Percentiles rank a stretch among this genome's conserved stretches.
Evolutionary conservation across 2,888 invertebrate species (phyloP).

Genomic region (Tetragonisca angustula): DNA sequence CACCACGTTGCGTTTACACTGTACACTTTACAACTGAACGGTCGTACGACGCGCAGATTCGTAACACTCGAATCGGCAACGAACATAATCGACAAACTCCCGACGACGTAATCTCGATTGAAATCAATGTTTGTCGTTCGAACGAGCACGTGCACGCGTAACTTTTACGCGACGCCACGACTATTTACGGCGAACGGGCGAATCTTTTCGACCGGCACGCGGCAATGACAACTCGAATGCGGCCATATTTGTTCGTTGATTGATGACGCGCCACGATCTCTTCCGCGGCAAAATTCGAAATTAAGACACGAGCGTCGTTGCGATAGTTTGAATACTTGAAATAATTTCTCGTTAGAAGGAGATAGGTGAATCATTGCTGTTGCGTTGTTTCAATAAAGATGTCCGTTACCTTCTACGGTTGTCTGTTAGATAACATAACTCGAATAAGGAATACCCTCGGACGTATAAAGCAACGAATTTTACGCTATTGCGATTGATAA

Average conservation of each 20-base stretch:
- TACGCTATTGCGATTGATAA: too few relatives aligned
- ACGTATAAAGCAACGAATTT: not conserved
- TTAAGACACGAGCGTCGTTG: slow-evolving; percentile 9
- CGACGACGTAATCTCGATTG: not conserved
- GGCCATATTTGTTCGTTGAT: slow-evolving; percentile 46
- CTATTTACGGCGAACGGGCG: not conserved
- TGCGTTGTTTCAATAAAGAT: not conserved
- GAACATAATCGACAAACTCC: not conserved
- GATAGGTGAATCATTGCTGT: not conserved
- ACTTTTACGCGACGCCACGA: not conserved
- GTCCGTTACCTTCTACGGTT: not conserved
- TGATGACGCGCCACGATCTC: slow-evolving; percentile 25
- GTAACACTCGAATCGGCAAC: not conserved
- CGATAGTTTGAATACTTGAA: not conserved
- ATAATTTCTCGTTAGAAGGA: not conserved
- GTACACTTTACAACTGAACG: not conserved
- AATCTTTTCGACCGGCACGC: slow-evolving; percentile 29
- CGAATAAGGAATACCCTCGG: not conserved
- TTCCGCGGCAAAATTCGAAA: slow-evolving; percentile 47
- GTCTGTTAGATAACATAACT: not conserved
- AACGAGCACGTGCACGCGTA: not conserved
- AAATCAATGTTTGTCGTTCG: not conserved
- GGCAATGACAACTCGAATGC: slow-evolving; percentile 9
- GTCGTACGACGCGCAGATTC: not conserved
- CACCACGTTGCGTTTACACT: too few relatives aligned